Evolutionary conservation across 2,888 invertebrate species (phyloP), one percentile per base, ranked within the genome.

Genomic region (Herminia tarsipennalis): DNA sequence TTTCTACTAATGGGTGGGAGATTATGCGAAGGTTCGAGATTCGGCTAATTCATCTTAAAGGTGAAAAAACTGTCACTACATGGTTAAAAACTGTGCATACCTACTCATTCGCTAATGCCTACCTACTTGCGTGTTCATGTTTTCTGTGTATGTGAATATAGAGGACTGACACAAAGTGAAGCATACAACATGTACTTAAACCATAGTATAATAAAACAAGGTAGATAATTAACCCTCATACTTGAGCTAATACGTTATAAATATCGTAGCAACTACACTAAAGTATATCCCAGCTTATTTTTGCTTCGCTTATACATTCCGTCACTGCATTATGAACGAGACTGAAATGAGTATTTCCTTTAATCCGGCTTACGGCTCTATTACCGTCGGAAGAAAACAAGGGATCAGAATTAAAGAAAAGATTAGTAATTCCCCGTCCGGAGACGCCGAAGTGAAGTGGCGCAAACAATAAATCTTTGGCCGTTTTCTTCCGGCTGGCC

Each of bases 391-490:
- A 78, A 79, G 81, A 80, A 81, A 86, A 83, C 82, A 81, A 80
- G 75, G 85, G 81, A 83, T 85, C 83, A 81, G 82, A 85, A 83
- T 85, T 86, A 83, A 83, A 86, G 83, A 82, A 85, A 84, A 85
- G 83, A 84, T 84, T 85, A 84, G 83, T 77, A 81, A 81, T 81
- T 78, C 79, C 60, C 77, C 76, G 75, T 70, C 76, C 73, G 70
- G 72, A 77, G 73, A 71, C 69, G 77, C 66, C 69, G 67, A 62
- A 81, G 81, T 81, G 80, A 81, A 73, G 70, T 68, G 78, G 75
- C 74, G 73, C 75, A 68, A 78, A 81, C 80, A 39, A 88, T 88
- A 88, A 88, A 88, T 88, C 87, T 88, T 84, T 71, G 66, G 76
- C 46, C 72, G 77, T 79, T 85, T 77, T 81, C 81, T 83, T 80